Percentiles rank a stretch among this genome's conserved stretches.
Evolutionary conservation across 2,888 invertebrate genomes (phyloP).

Genomic region (Norana najaformis): DNA sequence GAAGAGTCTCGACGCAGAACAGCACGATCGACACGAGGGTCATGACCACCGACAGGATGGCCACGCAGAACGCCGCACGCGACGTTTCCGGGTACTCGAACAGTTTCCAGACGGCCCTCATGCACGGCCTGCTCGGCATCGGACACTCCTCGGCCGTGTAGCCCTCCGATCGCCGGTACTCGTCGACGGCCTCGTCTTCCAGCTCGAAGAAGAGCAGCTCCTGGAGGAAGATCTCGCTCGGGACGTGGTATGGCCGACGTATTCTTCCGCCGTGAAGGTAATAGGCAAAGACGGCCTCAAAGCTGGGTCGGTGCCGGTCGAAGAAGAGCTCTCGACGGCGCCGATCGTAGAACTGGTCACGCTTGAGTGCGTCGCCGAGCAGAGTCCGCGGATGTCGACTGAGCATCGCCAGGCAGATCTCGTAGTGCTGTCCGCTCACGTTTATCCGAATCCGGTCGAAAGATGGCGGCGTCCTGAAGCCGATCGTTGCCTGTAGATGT

Average conservation of each 20-base stretch:
- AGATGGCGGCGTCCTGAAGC: conserved; percentile 43
- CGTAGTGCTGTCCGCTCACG: conserved; percentile 61
- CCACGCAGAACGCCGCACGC: conserved; percentile 56
- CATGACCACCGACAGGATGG: conserved; percentile 58
- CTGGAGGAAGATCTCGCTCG: conserved; percentile 59
- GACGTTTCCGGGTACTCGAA: conserved; percentile 63
- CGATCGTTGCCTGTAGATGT: conserved; percentile 51
- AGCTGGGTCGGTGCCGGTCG: conserved; percentile 61
- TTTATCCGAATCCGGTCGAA: conserved; percentile 59
- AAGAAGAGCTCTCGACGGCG: conserved; percentile 59
- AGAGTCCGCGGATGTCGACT: conserved; percentile 60
- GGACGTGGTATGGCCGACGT: conserved; percentile 58
- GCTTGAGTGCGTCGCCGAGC: conserved; percentile 58
- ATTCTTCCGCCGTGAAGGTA: conserved; percentile 60
- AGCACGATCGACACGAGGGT: conserved; percentile 60
- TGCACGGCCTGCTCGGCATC: conserved; percentile 54
- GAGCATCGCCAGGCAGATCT: conserved; percentile 56
- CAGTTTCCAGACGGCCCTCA: conserved; percentile 59
- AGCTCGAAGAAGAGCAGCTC: conserved; percentile 61
- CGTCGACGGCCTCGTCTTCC: conserved; percentile 57
- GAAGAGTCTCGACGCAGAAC: conserved; percentile 61
- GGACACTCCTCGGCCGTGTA: conserved; percentile 55
- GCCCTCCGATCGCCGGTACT: conserved; percentile 56
- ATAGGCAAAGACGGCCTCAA: conserved; percentile 61
- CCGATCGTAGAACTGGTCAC: conserved; percentile 57